Conservation (phyloP, 2,888 invertebrate species). For the Scaeva pyrastri region DNA sequence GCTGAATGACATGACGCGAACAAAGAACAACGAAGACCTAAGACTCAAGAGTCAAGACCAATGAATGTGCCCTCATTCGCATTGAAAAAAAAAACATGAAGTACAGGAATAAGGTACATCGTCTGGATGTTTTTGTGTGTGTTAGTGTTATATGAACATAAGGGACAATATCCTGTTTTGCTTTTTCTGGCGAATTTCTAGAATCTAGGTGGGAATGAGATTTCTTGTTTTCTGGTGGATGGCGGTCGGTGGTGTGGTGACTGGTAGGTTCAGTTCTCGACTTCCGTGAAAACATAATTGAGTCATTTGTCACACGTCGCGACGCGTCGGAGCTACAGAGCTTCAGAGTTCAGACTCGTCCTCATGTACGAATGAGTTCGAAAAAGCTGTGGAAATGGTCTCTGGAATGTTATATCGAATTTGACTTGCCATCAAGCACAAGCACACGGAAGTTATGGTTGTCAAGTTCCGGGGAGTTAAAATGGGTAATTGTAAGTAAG, state of each 20-base stretch:
- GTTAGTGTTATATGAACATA: not conserved
- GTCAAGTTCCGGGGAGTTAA: conserved; percentile 25
- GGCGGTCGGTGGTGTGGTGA: no score
- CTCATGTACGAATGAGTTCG: conserved; percentile 1
- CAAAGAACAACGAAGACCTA: conserved; percentile 2
- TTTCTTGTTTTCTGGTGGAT: not conserved
- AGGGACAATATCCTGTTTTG: conserved; percentile 26
- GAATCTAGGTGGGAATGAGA: not conserved
- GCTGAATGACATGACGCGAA: conserved; percentile 7
- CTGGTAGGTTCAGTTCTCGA: conserved; percentile 19
- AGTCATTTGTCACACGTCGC: conserved; percentile 71
- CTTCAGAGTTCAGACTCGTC: no score
- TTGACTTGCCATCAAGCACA: conserved; percentile 33
- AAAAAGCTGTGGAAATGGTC: conserved; percentile 1
- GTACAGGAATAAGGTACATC: not conserved
- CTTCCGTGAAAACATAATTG: conserved; percentile 59
- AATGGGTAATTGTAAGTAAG: conserved; percentile 53
- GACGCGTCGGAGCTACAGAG: conserved; percentile 31
- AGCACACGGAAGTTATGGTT: not conserved
- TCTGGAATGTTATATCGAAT: conserved; percentile 13
- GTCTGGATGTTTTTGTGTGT: not conserved
- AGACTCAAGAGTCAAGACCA: not conserved
- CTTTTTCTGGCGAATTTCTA: not conserved
- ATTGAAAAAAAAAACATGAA: no score
- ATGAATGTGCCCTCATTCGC: conserved; percentile 48